A percentile compares a stretch with the other conserved stretches of the same genome.
Evolutionary conservation across 1,140 invertebrate genomes (phyloP).

Genomic region (Batillaria attramentaria): DNA sequence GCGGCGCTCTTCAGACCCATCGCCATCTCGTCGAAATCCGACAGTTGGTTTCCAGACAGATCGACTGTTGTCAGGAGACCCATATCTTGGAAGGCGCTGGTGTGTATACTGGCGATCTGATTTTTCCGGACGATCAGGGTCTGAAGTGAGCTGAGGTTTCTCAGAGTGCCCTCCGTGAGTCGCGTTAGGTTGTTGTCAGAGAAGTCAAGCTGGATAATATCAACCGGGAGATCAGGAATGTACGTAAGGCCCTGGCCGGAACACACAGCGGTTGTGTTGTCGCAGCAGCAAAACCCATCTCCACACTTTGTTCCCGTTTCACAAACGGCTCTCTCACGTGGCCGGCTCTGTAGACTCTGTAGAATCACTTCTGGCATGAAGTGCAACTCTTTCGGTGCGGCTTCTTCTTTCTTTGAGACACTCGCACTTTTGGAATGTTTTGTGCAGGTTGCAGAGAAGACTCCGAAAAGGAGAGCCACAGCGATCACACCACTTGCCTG

Average conservation of each 20-base stretch:
- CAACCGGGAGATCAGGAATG: neutral
- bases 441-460: too few relatives aligned
- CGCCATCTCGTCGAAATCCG: neutral
- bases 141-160: neutral
- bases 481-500: too few relatives aligned
- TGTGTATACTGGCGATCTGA: neutral
- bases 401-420: too few relatives aligned
- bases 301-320: constrained; percentile 14
- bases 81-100: neutral
- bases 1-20: neutral
- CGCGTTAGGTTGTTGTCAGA: neutral
- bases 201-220: constrained; percentile 1
- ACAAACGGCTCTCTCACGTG: too few relatives aligned
- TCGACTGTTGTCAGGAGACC: neutral
- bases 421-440: too few relatives aligned
- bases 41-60: neutral
- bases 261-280: neutral
- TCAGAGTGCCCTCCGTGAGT: neutral
- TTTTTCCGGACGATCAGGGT: neutral
- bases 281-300: constrained; percentile 13
- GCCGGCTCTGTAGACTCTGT: too few relatives aligned
- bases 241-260: neutral
- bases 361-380: too few relatives aligned
- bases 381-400: too few relatives aligned
- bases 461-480: too few relatives aligned